A percentile compares a stretch with the other conserved stretches of the same genome.
phyloP scores from a whole-genome alignment of 2,888 invertebrate species.

The Nesidiocoris tenuis region DNA sequence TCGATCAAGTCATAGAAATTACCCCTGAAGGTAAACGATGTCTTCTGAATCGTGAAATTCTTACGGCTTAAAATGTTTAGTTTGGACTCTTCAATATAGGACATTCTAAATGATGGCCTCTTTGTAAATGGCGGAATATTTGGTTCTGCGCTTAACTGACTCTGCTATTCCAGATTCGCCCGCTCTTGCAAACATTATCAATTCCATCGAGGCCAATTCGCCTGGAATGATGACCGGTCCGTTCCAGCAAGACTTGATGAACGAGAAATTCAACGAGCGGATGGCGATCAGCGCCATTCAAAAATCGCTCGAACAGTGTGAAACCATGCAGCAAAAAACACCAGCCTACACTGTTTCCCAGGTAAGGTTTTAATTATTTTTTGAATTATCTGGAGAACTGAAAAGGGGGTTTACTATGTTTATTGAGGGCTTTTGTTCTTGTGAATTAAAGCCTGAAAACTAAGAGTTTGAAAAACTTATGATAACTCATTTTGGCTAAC shows the following conservation, averaged over 20 bases:
- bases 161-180: conserved; percentile 53
- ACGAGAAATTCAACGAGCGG: conserved; percentile 61
- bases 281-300: conserved; percentile 87
- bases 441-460: neutral
- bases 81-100: too few species aligned
- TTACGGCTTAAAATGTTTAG: too few species aligned
- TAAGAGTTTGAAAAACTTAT: conserved; percentile 52
- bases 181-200: conserved; percentile 56
- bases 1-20: conserved; percentile 82
- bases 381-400: too few species aligned
- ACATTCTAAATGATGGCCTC: too few species aligned
- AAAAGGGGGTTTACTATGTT: neutral
- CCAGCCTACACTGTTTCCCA: conserved; percentile 30
- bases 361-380: too few species aligned
- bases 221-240: conserved; percentile 20
- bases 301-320: conserved; percentile 84
- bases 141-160: too few species aligned
- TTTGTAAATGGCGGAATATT: too few species aligned
- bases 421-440: neutral
- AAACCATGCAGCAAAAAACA: conserved; percentile 54
- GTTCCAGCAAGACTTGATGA: conserved; percentile 56
- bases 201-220: conserved; percentile 55
- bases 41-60: too few species aligned
- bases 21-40: conserved; percentile 65
- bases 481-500: too few species aligned